phyloP scores from a whole-genome alignment of 2,797 vertebrate species.

The Cyprinella venusta region DNA sequence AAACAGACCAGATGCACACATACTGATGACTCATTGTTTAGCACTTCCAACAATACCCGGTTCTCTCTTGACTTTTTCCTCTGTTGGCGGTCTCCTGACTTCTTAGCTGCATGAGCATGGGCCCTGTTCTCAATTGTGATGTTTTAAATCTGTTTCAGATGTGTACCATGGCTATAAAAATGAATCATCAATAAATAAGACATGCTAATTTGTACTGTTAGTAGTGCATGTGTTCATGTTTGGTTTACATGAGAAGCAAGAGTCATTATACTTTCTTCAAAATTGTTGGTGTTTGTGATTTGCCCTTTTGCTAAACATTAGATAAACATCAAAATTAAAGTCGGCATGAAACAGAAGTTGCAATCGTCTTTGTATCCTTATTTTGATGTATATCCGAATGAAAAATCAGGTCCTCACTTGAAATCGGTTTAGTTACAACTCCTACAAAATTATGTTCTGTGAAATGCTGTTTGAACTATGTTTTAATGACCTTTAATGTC shows the following conservation, averaged over 20 bases:
- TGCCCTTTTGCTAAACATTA: neutral
- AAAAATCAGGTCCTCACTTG: neutral
- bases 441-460: too few relatives aligned
- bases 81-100: conserved; percentile 33
- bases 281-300: neutral
- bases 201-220: neutral
- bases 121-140: neutral
- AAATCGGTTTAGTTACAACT: neutral
- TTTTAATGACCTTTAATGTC: too few relatives aligned
- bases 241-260: neutral
- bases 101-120: neutral
- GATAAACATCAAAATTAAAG: neutral
- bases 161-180: neutral
- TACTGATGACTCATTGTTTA: conserved; percentile 57
- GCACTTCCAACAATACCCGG: conserved; percentile 15
- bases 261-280: neutral
- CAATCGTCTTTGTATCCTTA: neutral
- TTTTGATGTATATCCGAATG: neutral
- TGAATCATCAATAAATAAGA: neutral
- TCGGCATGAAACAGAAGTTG: neutral
- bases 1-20: conserved; percentile 40
- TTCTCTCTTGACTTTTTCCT: conserved; percentile 48
- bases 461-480: too few relatives aligned
- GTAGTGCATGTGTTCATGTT: neutral
- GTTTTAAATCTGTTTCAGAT: neutral